phyloP scores from a whole-genome alignment of 2,113 vertebrate species.

The Gnathonemus echidnorhynchus region DNA sequence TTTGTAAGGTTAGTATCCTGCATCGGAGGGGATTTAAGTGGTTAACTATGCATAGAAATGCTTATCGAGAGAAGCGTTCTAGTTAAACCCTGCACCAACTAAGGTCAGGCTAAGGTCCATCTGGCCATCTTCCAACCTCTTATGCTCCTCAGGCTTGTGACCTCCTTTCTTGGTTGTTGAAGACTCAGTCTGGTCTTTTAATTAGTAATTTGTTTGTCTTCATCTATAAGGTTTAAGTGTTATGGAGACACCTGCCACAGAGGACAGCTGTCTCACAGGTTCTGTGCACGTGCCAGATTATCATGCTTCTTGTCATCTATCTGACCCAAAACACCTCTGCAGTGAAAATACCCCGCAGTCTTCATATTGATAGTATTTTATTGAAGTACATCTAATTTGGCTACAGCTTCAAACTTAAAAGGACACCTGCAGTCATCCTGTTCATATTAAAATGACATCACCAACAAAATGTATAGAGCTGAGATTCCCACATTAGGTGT shows the following conservation, averaged over 20 bases:
- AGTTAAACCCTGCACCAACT: background rate
- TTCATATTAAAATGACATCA: background rate
- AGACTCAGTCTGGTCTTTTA: background rate
- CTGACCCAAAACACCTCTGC: background rate
- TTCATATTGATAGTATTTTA: conserved; percentile 8
- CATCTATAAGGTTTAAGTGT: background rate
- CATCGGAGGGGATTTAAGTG: background rate
- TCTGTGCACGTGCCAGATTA: background rate
- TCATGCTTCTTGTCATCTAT: background rate
- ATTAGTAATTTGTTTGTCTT: background rate
- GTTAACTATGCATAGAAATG: background rate
- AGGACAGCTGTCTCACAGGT: background rate
- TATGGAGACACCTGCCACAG: background rate
- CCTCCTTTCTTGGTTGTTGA: background rate
- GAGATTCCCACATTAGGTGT: background rate
- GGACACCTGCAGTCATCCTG: background rate
- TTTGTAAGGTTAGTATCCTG: background rate
- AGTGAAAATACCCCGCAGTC: background rate
- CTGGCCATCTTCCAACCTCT: background rate
- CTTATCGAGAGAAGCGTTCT: background rate
- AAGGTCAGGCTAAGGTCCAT: background rate
- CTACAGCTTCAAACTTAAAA: background rate
- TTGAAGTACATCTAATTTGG: background rate
- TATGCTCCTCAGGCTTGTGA: background rate
- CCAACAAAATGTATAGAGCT: background rate